These are phyloP conservation scores for Mirza zaza DNA, from an alignment of 2,113 vertebrate species.

Conservation along the genomic window DNA sequence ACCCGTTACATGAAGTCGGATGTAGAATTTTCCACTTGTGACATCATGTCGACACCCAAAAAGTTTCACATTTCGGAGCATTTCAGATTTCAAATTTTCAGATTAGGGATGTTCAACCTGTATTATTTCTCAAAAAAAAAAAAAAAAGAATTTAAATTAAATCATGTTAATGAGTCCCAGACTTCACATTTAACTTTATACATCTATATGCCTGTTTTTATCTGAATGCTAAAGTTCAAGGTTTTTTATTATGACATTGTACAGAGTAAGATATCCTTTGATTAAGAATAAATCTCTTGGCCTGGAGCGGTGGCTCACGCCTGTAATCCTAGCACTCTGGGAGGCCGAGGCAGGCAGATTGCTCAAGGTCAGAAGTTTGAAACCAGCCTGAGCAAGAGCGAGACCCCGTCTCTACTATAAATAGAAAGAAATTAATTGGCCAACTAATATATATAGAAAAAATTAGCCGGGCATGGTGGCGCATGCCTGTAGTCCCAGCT, in stretches of 20 bases:
- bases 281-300: conserved; percentile 20
- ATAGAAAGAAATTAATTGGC: too few species aligned
- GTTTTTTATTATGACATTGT: not conserved
- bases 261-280: conserved; percentile 22
- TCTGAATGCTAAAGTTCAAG: not conserved
- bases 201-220: not conserved
- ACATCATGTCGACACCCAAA: not conserved
- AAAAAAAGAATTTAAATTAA: conserved; percentile 25
- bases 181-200: conserved; percentile 24
- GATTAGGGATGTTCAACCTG: not conserved
- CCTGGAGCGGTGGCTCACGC: too few species aligned
- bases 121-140: conserved; percentile 20
- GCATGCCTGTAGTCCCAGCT: too few species aligned
- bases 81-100: not conserved
- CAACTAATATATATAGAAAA: too few species aligned
- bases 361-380: too few species aligned
- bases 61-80: not conserved
- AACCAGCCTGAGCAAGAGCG: too few species aligned
- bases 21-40: not conserved
- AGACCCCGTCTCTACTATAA: too few species aligned
- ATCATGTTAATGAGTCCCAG: not conserved
- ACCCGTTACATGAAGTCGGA: not conserved
- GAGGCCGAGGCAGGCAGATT: too few species aligned
- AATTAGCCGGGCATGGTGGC: too few species aligned
- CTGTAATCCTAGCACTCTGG: too few species aligned